Percentiles rank a stretch among this genome's conserved stretches.
Evolutionary conservation across 2,113 vertebrate genomes (phyloP).

Genomic region (Zosterops pallidus): DNA sequence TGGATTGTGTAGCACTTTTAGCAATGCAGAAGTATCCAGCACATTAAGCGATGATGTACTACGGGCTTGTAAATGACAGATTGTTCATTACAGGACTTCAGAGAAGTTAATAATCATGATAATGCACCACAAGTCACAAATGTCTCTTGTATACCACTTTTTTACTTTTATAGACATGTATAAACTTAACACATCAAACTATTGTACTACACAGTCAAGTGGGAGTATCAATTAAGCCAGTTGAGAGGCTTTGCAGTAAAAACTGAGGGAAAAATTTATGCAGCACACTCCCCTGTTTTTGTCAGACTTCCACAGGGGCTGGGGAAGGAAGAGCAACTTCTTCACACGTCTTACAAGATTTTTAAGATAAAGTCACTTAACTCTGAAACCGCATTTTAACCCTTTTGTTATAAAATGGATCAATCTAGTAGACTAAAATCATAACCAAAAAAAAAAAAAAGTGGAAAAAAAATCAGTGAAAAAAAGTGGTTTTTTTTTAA

Average conservation of each 20-base stretch:
- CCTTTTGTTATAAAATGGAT: background rate
- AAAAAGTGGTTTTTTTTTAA: background rate
- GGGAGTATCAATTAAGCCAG: background rate
- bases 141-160: slow-evolving; percentile 46
- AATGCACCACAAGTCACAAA: slow-evolving; percentile 10
- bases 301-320: background rate
- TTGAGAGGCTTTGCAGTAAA: background rate
- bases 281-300: background rate
- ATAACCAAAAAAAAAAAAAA: background rate
- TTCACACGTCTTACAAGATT: background rate
- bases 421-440: background rate
- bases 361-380: background rate
- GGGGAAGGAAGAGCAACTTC: background rate
- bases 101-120: slow-evolving; percentile 52
- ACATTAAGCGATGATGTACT: background rate
- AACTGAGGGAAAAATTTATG: background rate
- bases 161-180: slow-evolving; percentile 40
- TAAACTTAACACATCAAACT: slow-evolving; percentile 34
- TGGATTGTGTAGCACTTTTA: background rate
- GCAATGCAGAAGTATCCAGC: background rate
- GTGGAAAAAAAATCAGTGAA: background rate
- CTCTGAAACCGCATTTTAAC: background rate
- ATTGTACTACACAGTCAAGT: background rate
- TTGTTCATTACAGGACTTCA: slow-evolving; percentile 10
- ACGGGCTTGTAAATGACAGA: background rate